Evolutionary conservation across 1,140 invertebrate genomes (phyloP).

Genomic region (Phenacoccus solenopsis): DNA sequence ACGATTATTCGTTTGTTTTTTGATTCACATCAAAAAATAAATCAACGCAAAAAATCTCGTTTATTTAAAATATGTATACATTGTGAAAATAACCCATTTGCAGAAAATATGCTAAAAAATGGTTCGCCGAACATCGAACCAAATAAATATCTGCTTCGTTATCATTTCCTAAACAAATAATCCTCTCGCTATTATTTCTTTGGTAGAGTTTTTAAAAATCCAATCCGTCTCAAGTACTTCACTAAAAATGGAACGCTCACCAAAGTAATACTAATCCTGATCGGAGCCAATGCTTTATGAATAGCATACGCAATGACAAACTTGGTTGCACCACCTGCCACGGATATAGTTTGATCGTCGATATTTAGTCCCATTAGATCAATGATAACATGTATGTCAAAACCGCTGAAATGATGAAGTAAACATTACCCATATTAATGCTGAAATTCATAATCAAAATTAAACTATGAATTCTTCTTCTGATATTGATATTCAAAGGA

Average conservation of each 20-base stretch:
- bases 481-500: no score
- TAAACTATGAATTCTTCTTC: background rate
- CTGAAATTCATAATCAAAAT: background rate
- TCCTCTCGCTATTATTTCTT: conserved; percentile 21
- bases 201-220: conserved; percentile 32
- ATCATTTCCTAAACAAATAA: no score
- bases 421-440: background rate
- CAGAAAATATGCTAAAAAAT: no score
- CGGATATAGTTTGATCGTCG: conserved; percentile 34
- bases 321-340: conserved; percentile 62
- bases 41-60: no score
- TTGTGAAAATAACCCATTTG: no score
- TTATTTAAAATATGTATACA: no score
- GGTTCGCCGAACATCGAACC: no score
- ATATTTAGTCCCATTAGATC: conserved; percentile 44
- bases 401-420: conserved; percentile 57
- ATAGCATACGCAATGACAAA: conserved; percentile 84
- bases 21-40: no score
- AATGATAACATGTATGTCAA: conserved; percentile 57
- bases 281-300: conserved; percentile 80
- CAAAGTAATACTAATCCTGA: conserved; percentile 68
- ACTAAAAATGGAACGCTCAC: conserved; percentile 72
- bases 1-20: no score
- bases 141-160: no score
- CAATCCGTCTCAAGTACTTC: conserved; percentile 60